A percentile compares a stretch with the other conserved stretches of the same genome.
Conservation (phyloP, 2,113 vertebrate genomes). For the Lucifuga dentata region DNA sequence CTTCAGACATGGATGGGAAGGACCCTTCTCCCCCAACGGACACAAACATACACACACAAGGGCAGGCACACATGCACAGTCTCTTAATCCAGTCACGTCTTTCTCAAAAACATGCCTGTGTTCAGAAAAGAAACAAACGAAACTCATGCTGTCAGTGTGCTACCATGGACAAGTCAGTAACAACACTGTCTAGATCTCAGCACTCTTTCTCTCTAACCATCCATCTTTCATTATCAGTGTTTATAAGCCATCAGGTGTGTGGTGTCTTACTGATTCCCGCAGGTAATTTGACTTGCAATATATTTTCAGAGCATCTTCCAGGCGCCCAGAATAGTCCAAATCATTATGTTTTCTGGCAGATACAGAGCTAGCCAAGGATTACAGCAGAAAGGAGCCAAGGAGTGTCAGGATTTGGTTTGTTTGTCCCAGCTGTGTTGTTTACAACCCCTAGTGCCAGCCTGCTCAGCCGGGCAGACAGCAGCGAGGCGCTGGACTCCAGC, state of each 20-base stretch:
- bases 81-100: neutral
- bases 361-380: constrained; percentile 50
- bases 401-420: constrained; percentile 61
- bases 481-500: constrained; percentile 21
- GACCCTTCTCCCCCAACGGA: too few relatives aligned
- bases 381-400: constrained; percentile 52
- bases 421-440: constrained; percentile 64
- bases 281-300: constrained; percentile 63
- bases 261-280: constrained; percentile 51
- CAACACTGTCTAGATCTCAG: constrained; percentile 3
- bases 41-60: neutral
- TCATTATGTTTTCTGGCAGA: constrained; percentile 65
- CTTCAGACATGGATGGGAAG: too few relatives aligned
- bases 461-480: constrained; percentile 36
- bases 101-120: neutral
- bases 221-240: constrained; percentile 61
- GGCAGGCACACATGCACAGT: constrained; percentile 4
- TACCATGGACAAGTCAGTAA: constrained; percentile 28
- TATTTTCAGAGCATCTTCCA: constrained; percentile 61
- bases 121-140: neutral
- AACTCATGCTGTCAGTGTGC: neutral
- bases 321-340: constrained; percentile 45
- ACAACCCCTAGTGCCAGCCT: constrained; percentile 43
- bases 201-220: constrained; percentile 27
- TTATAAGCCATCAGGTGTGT: constrained; percentile 58